Evolutionary conservation across 2,113 vertebrate genomes (phyloP), one percentile per base, ranked within the genome.

Genomic region (Natator depressus): DNA sequence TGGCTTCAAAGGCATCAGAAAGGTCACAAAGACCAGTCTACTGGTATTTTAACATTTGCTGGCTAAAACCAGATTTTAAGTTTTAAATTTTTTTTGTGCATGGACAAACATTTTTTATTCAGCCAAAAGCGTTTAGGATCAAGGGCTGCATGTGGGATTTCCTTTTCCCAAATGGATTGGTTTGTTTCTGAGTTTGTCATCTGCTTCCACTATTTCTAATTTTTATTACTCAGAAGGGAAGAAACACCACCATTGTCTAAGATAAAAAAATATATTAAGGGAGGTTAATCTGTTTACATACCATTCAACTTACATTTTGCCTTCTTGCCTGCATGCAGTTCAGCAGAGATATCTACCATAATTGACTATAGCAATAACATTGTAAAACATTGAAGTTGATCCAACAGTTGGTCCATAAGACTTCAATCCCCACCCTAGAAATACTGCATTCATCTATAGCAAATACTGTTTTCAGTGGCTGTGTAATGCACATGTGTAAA

Each of bases 261-360:
- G 6, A 16, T 82, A 51, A 89, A 89, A 89, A 93, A 91, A 89
- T 75, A 75, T 22, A 46, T 46, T 25, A 53, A 65, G n/a, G 10
- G 22, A 75, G n/a, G 38, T 42, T 42, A 75, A 42, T 72, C 69
- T 75, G 22, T 46, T 75, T 46, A 46, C 6, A 11, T 75, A 72
- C 10, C 10, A 72, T 38, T 54, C n/a, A 79, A 50, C 38, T 72
- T 85, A 16, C 16, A 54, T 5, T 9, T 55, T 84, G n/a, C 19
- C 76, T n/a, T 85, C 62, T 47, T 65, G 46, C 85, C 2, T 78
- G 35, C 80, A 4, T 88, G 10, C 1, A 90, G 51, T 50, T 42
- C 46, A 47, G 35, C 14, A 85, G 69, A 75, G 72, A 42, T 25
- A 5, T 25, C 72, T 53, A 83, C 13, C 0, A 0, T 35, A 80